Conservation (phyloP, 2,113 vertebrate genomes). For the Merops nubicus region DNA sequence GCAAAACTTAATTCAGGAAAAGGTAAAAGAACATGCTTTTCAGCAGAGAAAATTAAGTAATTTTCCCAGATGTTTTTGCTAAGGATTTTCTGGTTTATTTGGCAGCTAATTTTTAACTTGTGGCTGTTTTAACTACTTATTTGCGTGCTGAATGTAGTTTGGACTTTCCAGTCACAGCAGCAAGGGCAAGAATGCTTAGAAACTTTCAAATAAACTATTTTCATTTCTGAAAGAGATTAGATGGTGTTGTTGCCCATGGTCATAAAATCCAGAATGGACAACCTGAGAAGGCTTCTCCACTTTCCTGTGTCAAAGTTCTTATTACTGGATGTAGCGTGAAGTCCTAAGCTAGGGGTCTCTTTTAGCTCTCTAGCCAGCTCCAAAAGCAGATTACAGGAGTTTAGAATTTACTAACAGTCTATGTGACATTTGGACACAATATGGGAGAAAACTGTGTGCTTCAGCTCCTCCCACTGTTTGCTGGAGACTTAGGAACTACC, state of each 20-base stretch:
- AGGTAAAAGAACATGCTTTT: neutral
- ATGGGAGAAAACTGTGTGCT: neutral
- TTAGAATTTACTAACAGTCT: neutral
- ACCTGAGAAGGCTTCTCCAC: neutral
- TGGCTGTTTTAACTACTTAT: neutral
- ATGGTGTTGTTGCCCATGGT: neutral
- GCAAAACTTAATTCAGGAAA: neutral
- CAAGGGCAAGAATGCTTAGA: neutral
- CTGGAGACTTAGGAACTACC: neutral
- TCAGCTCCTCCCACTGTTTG: neutral
- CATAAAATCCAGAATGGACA: neutral
- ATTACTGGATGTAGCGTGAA: neutral
- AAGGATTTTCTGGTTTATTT: neutral
- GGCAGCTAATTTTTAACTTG: neutral
- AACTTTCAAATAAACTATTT: neutral
- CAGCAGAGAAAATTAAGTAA: neutral
- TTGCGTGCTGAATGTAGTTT: neutral
- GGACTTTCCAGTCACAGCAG: neutral
- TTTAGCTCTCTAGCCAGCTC: neutral
- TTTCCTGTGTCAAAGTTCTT: neutral
- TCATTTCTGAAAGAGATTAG: neutral
- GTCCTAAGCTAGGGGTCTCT: neutral
- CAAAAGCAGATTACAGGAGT: neutral
- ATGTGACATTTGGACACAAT: neutral
- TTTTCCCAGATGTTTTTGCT: neutral